Conservation (phyloP, 2,797 vertebrate species). For the Mus caroli region DNA sequence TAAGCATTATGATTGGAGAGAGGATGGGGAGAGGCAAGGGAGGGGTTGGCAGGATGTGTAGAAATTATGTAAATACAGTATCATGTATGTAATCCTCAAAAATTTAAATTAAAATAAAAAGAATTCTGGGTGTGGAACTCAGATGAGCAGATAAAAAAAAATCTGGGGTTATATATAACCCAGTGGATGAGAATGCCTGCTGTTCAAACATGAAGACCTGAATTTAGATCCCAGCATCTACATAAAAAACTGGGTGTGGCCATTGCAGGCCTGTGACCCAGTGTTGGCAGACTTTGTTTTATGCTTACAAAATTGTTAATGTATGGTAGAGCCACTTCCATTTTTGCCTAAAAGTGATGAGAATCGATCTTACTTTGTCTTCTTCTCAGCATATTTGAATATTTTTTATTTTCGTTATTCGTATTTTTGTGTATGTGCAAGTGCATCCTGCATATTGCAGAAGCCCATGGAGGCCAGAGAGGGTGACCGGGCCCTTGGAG, state of each 20-base stretch:
- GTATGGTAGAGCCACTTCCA: background rate
- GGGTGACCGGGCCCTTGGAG: background rate
- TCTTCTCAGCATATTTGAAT: background rate
- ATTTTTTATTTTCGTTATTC: background rate
- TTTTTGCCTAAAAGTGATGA: background rate
- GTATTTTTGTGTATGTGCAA: background rate
- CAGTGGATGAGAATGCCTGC: background rate
- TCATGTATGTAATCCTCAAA: background rate
- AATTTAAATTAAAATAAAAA: background rate
- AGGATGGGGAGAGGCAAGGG: background rate
- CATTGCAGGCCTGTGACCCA: background rate
- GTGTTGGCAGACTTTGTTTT: background rate
- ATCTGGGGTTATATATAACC: background rate
- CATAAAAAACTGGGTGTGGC: background rate
- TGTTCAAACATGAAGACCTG: background rate
- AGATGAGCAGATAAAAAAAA: background rate
- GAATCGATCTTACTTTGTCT: background rate
- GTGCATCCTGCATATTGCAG: background rate
- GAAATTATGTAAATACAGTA: background rate
- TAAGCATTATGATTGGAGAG: background rate
- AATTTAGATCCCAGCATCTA: too few relatives aligned
- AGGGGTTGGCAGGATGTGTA: background rate
- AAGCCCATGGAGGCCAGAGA: background rate
- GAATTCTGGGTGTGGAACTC: background rate
- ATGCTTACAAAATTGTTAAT: background rate